Conservation (phyloP, 2,113 vertebrate genomes). For the Tenrec ecaudatus region DNA sequence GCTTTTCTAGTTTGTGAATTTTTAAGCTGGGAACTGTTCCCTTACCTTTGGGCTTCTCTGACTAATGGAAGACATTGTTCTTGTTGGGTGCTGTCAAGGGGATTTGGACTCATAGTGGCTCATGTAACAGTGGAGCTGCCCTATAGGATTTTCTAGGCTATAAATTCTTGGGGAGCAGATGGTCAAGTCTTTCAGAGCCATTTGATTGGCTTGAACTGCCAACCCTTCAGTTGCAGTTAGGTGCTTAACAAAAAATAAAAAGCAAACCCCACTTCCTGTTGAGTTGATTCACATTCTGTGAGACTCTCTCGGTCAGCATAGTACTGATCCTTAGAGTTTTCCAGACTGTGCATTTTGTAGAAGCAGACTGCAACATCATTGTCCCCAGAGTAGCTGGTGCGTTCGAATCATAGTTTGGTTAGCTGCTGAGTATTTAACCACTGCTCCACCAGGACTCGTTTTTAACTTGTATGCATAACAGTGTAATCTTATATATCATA, state of each 20-base stretch:
- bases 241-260: not conserved
- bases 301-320: too few species aligned
- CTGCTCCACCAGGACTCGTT: not conserved
- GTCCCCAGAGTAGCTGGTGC: not conserved
- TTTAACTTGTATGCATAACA: constrained; percentile 36
- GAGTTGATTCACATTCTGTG: too few species aligned
- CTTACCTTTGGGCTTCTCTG: not conserved
- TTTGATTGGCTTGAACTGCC: not conserved
- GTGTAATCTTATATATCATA: constrained; percentile 51
- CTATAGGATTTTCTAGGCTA: not conserved
- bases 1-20: constrained; percentile 51
- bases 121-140: not conserved
- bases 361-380: not conserved
- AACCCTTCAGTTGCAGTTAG: not conserved
- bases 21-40: not conserved
- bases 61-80: too few species aligned
- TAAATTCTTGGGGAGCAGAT: not conserved
- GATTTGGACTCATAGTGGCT: not conserved
- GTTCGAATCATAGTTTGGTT: not conserved
- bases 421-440: not conserved
- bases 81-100: not conserved
- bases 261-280: not conserved
- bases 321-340: too few species aligned
- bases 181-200: not conserved
- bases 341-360: not conserved